Base-by-base conservation (phyloP, 2,113 vertebrate species). In the Meleagris gallopavo region DNA sequence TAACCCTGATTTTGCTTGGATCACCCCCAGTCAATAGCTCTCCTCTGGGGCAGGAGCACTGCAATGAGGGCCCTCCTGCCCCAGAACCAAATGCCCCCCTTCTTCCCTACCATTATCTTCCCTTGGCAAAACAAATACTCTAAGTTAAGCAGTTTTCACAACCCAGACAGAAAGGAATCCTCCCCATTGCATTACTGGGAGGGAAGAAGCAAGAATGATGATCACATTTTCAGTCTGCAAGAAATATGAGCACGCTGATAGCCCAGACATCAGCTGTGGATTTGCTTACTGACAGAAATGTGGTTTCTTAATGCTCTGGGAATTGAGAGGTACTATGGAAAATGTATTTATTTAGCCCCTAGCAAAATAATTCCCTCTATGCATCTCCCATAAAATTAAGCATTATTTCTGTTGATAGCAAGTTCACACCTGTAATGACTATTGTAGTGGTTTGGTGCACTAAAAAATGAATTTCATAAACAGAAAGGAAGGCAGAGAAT, bases 321-420 rank as follows among this genome's bases (percentile, higher is more conserved):
- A 54, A 45, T 62, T 13, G 52, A 82, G 70, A 38, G 9, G 9
- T 62, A 65, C 73, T 74, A 45, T 4, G 41, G 90, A 84, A 93
- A 87, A 89, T 29, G 18, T 48, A 41, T 89, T 84, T 84, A 58
- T 61, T 89, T 83, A 93, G 66, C 61, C 48, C 14, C 2, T 13
- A 38, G 61, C 58, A 54, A 89, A 94, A 64, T 57, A 58, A 86
- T 71, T 87, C 78, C 74, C 70, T 89, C 38, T 11, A 2, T 45
- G 15, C 55, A 38, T 82, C 88, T 75, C 52, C 67, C 46, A 55
- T 79, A 41, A 91, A 95, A 82, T 87, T 58, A 89, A 83, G 77
- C 71, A 67, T 84, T 79, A 79, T 89, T 95, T 87, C 88, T 87
- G 61, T 40, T 91, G 82, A 24, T 82, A 78, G 1, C 77, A n/a